A percentile compares a stretch with the other conserved stretches of the same genome.
These are phyloP conservation scores for Cydia pomonella DNA, from an alignment of 1,140 invertebrate species.

Conservation along the genomic window DNA sequence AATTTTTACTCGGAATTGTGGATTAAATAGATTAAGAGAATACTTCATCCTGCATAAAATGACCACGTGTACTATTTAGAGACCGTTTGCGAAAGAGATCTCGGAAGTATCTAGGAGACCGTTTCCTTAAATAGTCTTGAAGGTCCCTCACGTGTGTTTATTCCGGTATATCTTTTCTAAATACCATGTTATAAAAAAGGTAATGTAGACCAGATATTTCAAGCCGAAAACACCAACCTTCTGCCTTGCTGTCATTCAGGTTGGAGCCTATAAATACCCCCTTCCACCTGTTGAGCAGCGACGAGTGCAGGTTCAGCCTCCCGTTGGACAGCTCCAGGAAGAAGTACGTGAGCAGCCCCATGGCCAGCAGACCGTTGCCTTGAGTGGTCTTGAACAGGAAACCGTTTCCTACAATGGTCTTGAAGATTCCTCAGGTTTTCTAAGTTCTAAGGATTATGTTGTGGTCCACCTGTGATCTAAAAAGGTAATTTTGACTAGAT, in stretches of 20 bases:
- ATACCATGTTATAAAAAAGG: too few relatives aligned
- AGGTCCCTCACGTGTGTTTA: too few relatives aligned
- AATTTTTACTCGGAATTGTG: neutral
- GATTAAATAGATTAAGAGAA: neutral
- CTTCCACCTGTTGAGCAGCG: slow-evolving; percentile 92
- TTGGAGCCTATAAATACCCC: slow-evolving; percentile 92
- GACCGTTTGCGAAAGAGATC: too few relatives aligned
- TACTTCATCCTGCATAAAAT: too few relatives aligned
- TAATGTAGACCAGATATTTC: neutral
- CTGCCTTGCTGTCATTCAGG: slow-evolving; percentile 93
- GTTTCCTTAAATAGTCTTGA: too few relatives aligned
- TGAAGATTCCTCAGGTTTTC: too few relatives aligned
- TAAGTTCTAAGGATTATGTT: too few relatives aligned
- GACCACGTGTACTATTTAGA: too few relatives aligned
- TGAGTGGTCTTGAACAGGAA: slow-evolving; percentile 95
- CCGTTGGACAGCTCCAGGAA: slow-evolving; percentile 91
- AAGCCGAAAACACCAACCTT: slow-evolving; percentile 78
- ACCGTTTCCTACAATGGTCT: too few relatives aligned
- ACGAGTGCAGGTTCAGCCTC: slow-evolving; percentile 91
- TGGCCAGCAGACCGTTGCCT: slow-evolving; percentile 90
- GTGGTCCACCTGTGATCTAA: too few relatives aligned
- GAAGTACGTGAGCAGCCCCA: slow-evolving; percentile 90
- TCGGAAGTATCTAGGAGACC: too few relatives aligned
- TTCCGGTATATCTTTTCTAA: too few relatives aligned
- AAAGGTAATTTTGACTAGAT: neutral